Evolutionary conservation across 1,140 invertebrate species (phyloP).

Genomic region (Pseudomyrmex flavicornis): DNA sequence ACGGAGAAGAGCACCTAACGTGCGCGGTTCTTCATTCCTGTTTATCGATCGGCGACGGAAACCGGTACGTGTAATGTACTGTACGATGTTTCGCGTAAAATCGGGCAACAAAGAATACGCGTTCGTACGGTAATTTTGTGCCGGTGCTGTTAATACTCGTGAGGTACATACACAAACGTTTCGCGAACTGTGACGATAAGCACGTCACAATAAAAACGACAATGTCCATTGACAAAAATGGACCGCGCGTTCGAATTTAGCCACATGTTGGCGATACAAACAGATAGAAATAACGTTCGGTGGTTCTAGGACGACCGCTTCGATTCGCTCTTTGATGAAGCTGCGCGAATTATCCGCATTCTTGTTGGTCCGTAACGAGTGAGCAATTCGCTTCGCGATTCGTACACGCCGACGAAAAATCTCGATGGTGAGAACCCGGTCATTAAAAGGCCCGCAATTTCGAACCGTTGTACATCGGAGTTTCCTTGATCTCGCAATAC

Average conservation of each 20-base stretch:
- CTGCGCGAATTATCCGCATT: constrained; percentile 2
- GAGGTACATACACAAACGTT: not conserved
- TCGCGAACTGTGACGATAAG: not conserved
- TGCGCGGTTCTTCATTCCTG: constrained; percentile 54
- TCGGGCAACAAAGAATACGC: constrained; percentile 28
- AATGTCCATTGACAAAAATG: constrained; percentile 3
- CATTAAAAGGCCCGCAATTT: not conserved
- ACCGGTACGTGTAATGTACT: constrained; percentile 58
- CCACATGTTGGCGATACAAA: constrained; percentile 21
- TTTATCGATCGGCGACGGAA: constrained; percentile 67
- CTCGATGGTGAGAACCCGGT: not conserved
- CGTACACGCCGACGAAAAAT: not conserved
- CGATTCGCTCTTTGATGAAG: not conserved
- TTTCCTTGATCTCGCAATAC: not conserved
- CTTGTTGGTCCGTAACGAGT: not conserved
- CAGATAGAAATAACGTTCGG: constrained; percentile 21
- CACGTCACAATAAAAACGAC: not conserved
- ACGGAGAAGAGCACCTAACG: constrained; percentile 4
- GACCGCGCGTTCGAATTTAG: constrained; percentile 17
- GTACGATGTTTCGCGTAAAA: constrained; percentile 55
- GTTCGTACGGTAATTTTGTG: constrained; percentile 8
- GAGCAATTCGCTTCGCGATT: not conserved
- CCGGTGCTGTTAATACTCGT: constrained; percentile 23
- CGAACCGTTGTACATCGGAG: not conserved
- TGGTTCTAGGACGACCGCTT: not conserved